phyloP scores from a whole-genome alignment of 2,797 vertebrate species.

The Sebastes matsubarae region DNA sequence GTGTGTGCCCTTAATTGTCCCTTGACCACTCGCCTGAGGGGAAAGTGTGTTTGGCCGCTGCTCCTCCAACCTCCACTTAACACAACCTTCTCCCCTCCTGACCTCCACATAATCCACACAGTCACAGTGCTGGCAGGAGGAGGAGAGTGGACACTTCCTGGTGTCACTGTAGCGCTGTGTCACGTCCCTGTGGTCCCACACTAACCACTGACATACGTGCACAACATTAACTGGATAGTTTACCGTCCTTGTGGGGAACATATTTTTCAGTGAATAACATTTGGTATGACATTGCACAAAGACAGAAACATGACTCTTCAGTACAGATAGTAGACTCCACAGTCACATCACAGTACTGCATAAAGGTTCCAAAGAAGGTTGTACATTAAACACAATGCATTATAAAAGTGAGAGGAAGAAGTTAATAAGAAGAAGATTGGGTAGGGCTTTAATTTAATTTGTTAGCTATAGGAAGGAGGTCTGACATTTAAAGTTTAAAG shows the following conservation, averaged over 20 bases:
- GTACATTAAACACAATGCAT: neutral
- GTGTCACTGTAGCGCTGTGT: constrained; percentile 31
- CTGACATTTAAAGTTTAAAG: neutral
- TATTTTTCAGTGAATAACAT: constrained; percentile 24
- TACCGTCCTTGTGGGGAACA: constrained; percentile 15
- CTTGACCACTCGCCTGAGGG: constrained; percentile 79
- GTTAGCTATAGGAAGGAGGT: neutral
- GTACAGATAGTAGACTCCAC: neutral
- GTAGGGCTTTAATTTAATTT: neutral
- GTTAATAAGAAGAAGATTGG: neutral
- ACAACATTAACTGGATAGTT: constrained; percentile 20
- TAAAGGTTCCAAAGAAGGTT: neutral
- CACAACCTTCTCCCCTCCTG: constrained; percentile 83
- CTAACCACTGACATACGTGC: constrained; percentile 21
- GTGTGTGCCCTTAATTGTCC: constrained; percentile 72
- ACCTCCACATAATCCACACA: constrained; percentile 77
- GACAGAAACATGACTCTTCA: constrained; percentile 14
- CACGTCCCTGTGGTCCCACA: constrained; percentile 12
- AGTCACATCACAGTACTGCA: neutral
- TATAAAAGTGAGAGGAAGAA: neutral
- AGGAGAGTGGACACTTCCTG: constrained; percentile 53
- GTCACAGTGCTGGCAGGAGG: constrained; percentile 31
- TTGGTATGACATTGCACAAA: constrained; percentile 25
- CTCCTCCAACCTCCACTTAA: constrained; percentile 70
- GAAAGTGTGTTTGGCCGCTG: constrained; percentile 71